These are phyloP conservation scores for Sciaenops ocellatus DNA, from an alignment of 2,797 vertebrate species.

Conservation along the genomic window DNA sequence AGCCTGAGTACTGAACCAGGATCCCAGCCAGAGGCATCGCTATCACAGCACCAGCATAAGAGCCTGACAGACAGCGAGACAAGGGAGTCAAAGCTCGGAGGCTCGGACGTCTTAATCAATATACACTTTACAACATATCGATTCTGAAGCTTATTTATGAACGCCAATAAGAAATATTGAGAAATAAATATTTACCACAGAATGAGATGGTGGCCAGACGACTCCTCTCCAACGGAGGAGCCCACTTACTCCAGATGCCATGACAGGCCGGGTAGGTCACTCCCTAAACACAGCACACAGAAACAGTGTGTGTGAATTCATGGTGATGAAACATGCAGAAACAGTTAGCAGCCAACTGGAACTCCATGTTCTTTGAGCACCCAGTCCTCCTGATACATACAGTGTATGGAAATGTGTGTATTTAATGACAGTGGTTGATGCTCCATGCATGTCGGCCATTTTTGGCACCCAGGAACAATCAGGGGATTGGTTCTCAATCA, in stretches of 20 bases:
- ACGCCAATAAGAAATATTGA: not conserved
- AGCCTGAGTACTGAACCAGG: conserved; percentile 96
- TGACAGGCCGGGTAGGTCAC: conserved; percentile 98
- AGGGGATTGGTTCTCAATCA: not conserved
- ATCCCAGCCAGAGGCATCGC: conserved; percentile 97
- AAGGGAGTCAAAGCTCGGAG: not conserved
- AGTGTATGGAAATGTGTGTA: conserved; percentile 1
- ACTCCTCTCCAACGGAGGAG: conserved; percentile 96
- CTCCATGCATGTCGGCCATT: not conserved
- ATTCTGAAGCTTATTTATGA: not conserved
- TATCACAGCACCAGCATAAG: conserved; percentile 95
- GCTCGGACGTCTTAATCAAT: not conserved
- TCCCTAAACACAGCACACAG: conserved; percentile 84
- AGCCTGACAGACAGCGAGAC: conserved; percentile 83
- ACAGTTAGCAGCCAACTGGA: not conserved
- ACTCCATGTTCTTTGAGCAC: not conserved
- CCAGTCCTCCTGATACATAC: not conserved
- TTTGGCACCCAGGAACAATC: not conserved
- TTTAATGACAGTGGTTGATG: not conserved
- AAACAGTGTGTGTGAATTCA: conserved; percentile 3
- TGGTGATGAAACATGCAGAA: not conserved
- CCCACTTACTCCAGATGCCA: conserved; percentile 99
- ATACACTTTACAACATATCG: not conserved
- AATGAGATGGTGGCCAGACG: conserved; percentile 96
- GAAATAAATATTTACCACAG: conserved; percentile 86